phyloP scores from a whole-genome alignment of 2,113 vertebrate genomes.

The Pipra filicauda region DNA sequence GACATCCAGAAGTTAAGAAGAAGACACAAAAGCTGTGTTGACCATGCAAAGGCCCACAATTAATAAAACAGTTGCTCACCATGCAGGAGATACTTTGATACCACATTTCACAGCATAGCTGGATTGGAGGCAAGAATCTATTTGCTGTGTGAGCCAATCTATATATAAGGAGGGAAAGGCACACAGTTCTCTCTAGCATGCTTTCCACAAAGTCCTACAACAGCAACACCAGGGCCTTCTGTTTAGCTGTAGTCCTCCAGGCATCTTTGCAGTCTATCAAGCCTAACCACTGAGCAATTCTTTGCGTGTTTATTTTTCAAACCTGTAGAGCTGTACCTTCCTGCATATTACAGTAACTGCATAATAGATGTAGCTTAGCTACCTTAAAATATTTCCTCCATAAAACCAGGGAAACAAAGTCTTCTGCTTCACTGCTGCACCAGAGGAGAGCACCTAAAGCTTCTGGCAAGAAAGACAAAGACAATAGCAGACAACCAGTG shows the following conservation, averaged over 20 bases:
- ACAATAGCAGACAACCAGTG: neutral
- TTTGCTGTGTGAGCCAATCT: neutral
- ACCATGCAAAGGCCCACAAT: neutral
- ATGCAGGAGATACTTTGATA: neutral
- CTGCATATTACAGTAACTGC: neutral
- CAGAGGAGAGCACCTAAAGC: neutral
- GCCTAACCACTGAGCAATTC: neutral
- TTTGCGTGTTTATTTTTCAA: neutral
- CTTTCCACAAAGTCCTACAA: neutral
- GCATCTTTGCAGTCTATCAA: neutral
- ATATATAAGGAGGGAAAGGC: neutral
- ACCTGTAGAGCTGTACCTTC: neutral
- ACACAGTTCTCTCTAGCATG: rapidly evolving
- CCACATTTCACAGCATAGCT: neutral
- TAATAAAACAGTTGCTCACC: neutral
- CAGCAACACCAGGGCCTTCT: neutral
- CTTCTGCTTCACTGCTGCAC: neutral
- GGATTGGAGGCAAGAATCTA: neutral
- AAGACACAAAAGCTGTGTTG: neutral
- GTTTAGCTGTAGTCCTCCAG: neutral
- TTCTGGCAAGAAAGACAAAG: neutral
- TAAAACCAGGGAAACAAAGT: neutral
- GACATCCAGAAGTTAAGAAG: neutral
- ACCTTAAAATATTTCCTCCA: neutral
- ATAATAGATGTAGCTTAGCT: neutral